Base-by-base conservation (phyloP, 1,140 invertebrate genomes). In the Thaumatotibia leucotreta region DNA sequence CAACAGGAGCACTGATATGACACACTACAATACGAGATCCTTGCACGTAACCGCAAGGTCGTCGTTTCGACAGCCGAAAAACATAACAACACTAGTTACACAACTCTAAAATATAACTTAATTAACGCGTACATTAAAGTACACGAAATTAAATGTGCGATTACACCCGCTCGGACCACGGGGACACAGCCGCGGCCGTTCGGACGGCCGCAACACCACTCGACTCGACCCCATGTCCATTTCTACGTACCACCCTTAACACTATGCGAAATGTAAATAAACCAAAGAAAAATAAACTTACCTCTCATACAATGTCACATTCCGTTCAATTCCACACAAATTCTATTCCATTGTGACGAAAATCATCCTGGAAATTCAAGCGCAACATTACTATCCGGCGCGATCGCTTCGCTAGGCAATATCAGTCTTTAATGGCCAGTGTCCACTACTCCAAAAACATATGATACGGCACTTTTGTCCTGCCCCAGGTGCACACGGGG, bases 251-350 rank as follows among this genome's bases (percentile, higher is more conserved):
- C 74, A 80, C 70, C 66, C 76, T 68, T 68, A 61, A 77, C 75
- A 76, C 72, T 66, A 68, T 68, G 67, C 79, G 69, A 76, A 84
- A 88, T 85, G 85, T 89, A 91, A 91, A 91, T 89, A 89, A 91
- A 90, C 78, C 66, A 71, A 76, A n/a, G n/a, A 79, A 76, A 79
- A 76, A 82, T 83, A 79, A 64, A 86, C 89, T 84, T 70, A 91
- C 89, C 88, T 91, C 83, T 88, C 83, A 89, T 90, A 83, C 85
- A 84, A 90, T 90, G 88, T 91, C 89, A 91, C 89, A 91, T 91
- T 91, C 88, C 89, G 86, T 84, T 90, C 80, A 90, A 88, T 88
- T 84, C 80, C 82, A 86, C 83, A 84, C 76, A 78, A 84, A 70
- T 82, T 84, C 82, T 87, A 89, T 83, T 82, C 71, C 77, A 78